Evolutionary conservation across 92 coral and sea anemone species (phyloP), one percentile per base, ranked within the genome.

Genomic region (Porites rus): DNA sequence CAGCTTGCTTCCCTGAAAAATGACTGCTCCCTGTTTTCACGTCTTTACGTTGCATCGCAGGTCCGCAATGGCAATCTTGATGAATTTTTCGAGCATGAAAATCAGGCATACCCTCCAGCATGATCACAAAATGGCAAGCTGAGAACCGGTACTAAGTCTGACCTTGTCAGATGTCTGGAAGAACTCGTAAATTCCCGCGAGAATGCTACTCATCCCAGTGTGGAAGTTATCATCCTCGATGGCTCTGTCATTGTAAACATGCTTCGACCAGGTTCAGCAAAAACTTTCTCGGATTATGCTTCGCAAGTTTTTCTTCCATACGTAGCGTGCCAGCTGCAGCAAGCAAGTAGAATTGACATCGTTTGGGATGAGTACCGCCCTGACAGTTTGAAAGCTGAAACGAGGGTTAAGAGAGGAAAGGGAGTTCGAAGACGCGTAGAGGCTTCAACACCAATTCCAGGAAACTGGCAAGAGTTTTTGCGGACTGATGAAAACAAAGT

Each of bases 161-260:
- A 90, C 73, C 93, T 90, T 59, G 50, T 86, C 0, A 84, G 86
- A 12, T 65, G 88, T 80, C 31, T 80, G 58, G 71, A 72, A 80
- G 24, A 76, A 21, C 60, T 78, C 52, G 65, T 76, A n/a, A 86
- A 75, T 51, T 71, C 85, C 65, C 28, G 7, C 22, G 19, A 89
- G 22, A 79, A 73, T 80, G 19, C 85, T 63, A 90, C 91, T 7
- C 2, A 77, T 28, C 74, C 77, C 51, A 22, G 84, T 60, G 85
- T 84, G 43, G 88, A 61, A 19, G 74, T 78, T 66, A 78, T 86
- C 63, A 74, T 89, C 25, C 91, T 89, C 72, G 91, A 90, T 12
- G 89, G 89, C 14, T 93, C 89, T 22, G 77, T 70, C 28, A 64
- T 86, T 53, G 89, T 86, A 62, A 92, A 83, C 89, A 81, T 92